phyloP scores from a whole-genome alignment of 2,797 vertebrate species.

The Poecilia velifera region DNA sequence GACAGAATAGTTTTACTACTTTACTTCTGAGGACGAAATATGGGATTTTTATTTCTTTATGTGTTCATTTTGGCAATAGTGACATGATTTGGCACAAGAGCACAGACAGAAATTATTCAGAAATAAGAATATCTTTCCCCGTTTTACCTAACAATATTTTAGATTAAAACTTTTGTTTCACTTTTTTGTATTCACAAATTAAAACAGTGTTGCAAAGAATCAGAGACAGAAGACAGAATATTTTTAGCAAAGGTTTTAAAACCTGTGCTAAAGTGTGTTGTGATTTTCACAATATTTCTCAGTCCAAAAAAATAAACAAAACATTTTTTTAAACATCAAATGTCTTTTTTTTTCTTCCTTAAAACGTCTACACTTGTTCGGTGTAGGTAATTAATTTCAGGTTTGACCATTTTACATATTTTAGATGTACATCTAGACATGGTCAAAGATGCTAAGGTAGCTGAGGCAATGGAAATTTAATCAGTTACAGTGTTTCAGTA shows the following conservation, averaged over 20 bases:
- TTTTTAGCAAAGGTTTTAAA: background rate
- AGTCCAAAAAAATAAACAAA: background rate
- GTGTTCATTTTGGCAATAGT: background rate
- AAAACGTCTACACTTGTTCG: too few species aligned
- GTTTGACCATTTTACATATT: background rate
- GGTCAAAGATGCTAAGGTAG: background rate
- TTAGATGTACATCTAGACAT: background rate
- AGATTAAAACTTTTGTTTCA: background rate
- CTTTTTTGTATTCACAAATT: background rate
- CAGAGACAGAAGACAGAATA: too few species aligned
- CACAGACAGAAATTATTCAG: background rate
- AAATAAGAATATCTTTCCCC: background rate
- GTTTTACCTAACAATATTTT: background rate
- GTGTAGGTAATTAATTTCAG: background rate
- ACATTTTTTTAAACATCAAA: background rate
- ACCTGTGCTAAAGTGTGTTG: background rate
- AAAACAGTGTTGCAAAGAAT: background rate
- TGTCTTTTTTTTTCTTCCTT: too few species aligned
- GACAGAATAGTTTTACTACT: background rate
- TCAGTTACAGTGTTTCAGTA: background rate
- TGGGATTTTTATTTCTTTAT: background rate
- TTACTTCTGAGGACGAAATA: background rate
- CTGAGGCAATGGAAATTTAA: background rate
- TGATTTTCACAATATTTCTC: background rate
- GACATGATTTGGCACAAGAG: background rate